Base-by-base conservation (phyloP, 2,888 invertebrate species). In the Hyposoter dolosus region DNA sequence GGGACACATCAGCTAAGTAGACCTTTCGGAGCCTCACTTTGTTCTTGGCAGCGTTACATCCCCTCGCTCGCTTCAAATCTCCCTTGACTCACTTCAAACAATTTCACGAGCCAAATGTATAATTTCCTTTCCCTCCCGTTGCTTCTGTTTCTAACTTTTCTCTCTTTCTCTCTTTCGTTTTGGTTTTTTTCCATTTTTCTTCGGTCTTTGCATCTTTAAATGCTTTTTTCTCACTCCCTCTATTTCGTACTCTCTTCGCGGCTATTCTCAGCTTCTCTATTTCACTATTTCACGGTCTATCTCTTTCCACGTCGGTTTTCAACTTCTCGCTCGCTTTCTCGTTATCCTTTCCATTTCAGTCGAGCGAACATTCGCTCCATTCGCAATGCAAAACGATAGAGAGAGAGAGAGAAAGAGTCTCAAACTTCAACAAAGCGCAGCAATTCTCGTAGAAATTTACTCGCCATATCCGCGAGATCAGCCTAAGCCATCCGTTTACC, bases 291-390 rank as follows among this genome's bases (percentile, higher is more conserved):
- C 72, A 53, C 74, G 47, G 40, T 35, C 75, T 47, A 47, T 76
- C 47, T 43, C 71, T 53, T 65, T 65, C 12, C 23, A 23, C 9
- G 56, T 56, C 23, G 65, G 69, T 66, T 80, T 71, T 84, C 80
- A 76, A 56, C 81, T 84, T 76, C 84, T 76, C 76, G 23, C 60
- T 74, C 43, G 56, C 19, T 68, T 74, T 68, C 83, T 74, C 85
- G 79, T 81, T 85, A 82, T 85, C 85, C 82, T 82, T 85, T 85
- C 76, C 85, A 83, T 85, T 85, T 80, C 79, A 71, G 82, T 76
- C 56, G 79, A 80, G 66, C 19, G 71, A 56, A 32, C 45, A 28
- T 23, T 28, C 53, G 56, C 81, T 81, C 81, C 65, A 74, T 23
- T 74, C 63, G 75, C 78, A 79, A 63, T 17, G 65, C 15, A 19